phyloP scores from a whole-genome alignment of 2,113 vertebrate genomes.

The Panthera leo region DNA sequence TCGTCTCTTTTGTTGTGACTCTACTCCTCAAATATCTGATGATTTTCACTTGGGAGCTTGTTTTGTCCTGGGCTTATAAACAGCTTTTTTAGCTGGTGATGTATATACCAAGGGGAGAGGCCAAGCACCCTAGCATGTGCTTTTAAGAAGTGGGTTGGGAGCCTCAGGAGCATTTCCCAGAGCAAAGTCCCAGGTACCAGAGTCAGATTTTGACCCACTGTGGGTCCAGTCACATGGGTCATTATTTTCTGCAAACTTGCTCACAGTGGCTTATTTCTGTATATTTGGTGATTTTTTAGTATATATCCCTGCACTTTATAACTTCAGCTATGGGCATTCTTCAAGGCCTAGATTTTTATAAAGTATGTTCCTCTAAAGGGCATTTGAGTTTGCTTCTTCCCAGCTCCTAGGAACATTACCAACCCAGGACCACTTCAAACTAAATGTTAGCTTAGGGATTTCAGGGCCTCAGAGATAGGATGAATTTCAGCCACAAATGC shows the following conservation, averaged over 20 bases:
- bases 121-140: background rate
- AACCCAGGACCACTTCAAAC: background rate
- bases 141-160: background rate
- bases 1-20: background rate
- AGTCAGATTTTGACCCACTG: background rate
- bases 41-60: background rate
- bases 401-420: background rate
- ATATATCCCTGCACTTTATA: background rate
- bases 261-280: background rate
- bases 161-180: background rate
- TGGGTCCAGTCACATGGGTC: background rate
- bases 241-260: background rate
- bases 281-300: background rate
- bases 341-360: background rate
- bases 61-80: background rate
- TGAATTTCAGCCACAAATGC: background rate
- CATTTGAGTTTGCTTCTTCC: constrained; percentile 8
- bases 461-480: background rate
- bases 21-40: background rate
- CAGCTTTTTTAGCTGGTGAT: background rate
- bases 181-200: background rate
- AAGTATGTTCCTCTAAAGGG: background rate
- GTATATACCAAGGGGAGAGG: background rate
- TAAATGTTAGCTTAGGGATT: background rate
- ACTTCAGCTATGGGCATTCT: background rate